Evolutionary conservation across 2,888 invertebrate genomes (phyloP).

Genomic region (Anthoptus insignis): DNA sequence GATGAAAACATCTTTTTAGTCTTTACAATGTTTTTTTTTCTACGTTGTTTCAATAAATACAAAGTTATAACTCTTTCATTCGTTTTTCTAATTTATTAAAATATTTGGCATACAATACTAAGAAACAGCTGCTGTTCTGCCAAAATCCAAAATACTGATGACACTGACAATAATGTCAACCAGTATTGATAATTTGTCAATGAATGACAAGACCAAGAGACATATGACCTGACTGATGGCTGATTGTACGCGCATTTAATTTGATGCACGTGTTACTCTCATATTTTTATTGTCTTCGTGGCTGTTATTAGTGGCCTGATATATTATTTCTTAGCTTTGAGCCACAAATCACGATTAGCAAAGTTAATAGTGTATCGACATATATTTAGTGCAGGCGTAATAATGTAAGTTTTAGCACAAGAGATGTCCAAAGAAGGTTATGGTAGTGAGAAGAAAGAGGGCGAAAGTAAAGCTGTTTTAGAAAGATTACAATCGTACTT

Average conservation of each 20-base stretch:
- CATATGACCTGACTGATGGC: neutral
- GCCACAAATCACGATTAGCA: neutral
- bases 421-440: conserved; percentile 85
- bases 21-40: neutral
- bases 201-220: no score
- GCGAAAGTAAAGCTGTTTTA: conserved; percentile 80
- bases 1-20: neutral
- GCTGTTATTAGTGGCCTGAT: neutral
- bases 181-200: no score
- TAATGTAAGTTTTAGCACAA: conserved; percentile 56
- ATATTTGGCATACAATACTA: no score
- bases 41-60: no score
- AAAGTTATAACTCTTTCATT: no score
- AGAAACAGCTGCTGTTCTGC: no score
- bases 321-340: neutral
- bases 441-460: conserved; percentile 80
- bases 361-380: neutral
- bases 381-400: conserved; percentile 27
- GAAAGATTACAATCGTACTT: conserved; percentile 80
- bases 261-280: conserved; percentile 59
- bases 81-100: no score
- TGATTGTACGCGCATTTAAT: neutral
- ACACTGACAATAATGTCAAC: no score
- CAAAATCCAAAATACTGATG: no score
- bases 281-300: neutral